A percentile compares a stretch with the other conserved stretches of the same genome.
Evolutionary conservation across 1,140 invertebrate species (phyloP).

Genomic region (Chironomus striatipennis): DNA sequence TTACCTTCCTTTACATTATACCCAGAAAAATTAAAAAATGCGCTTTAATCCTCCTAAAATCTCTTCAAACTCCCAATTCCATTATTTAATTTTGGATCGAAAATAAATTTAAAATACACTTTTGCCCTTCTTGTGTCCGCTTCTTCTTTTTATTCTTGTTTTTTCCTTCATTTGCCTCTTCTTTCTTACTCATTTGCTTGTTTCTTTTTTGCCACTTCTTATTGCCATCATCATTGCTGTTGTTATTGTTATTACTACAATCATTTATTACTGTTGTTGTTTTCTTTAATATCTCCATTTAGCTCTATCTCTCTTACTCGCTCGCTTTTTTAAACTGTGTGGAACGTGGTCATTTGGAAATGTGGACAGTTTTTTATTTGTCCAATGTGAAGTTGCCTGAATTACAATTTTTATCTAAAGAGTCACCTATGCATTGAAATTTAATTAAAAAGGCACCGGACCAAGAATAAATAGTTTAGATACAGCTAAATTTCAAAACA

Average conservation of each 20-base stretch:
- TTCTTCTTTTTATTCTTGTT: background rate
- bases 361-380: too few relatives aligned
- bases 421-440: too few relatives aligned
- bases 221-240: background rate
- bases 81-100: background rate
- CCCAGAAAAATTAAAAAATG: too few relatives aligned
- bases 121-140: constrained; percentile 11
- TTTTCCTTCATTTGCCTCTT: background rate
- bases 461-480: too few relatives aligned
- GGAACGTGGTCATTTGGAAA: too few relatives aligned
- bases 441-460: too few relatives aligned
- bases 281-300: background rate
- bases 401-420: too few relatives aligned
- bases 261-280: background rate
- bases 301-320: too few relatives aligned
- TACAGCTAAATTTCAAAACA: too few relatives aligned
- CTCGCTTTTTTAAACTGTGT: too few relatives aligned
- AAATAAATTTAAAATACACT: constrained; percentile 10
- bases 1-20: too few relatives aligned
- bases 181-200: background rate
- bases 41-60: background rate
- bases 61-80: background rate
- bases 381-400: too few relatives aligned
- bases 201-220: background rate
- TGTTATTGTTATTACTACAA: background rate